Conservation (phyloP, 92 coral and sea anemone species). For the Actinernus sp. region DNA sequence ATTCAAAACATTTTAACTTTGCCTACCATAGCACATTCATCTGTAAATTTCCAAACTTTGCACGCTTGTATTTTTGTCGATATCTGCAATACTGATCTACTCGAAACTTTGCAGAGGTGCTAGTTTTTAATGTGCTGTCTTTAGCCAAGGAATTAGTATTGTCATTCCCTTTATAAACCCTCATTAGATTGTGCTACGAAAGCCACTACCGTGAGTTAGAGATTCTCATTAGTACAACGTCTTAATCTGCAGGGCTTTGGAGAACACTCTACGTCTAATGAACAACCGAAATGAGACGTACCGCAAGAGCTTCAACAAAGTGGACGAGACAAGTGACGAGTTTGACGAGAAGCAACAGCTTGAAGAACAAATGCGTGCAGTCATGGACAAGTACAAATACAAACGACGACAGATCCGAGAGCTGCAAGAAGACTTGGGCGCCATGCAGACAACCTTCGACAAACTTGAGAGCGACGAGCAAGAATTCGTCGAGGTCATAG, state of each 20-base stretch:
- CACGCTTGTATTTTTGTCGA: no score
- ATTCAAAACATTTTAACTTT: no score
- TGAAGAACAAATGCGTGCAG: slow-evolving; percentile 95
- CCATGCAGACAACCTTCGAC: slow-evolving; percentile 90
- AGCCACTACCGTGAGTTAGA: no score
- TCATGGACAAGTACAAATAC: slow-evolving; percentile 99
- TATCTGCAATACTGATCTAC: no score
- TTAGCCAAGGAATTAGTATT: no score
- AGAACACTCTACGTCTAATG: slow-evolving; percentile 97
- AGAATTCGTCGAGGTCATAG: slow-evolving; percentile 78
- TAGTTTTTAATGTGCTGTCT: no score
- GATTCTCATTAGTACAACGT: no score
- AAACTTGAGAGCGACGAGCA: slow-evolving; percentile 80
- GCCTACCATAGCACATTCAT: no score
- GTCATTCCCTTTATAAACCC: no score
- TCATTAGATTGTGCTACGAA: no score
- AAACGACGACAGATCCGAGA: slow-evolving; percentile 98
- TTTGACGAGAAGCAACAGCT: slow-evolving; percentile 90
- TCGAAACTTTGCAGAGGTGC: no score
- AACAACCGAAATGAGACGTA: slow-evolving; percentile 96
- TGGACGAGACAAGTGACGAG: slow-evolving; percentile 94
- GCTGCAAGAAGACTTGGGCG: slow-evolving; percentile 94
- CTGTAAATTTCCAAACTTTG: no score
- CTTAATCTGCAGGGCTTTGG: slow-evolving; percentile 81
- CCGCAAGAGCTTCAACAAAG: slow-evolving; percentile 97